phyloP scores from a whole-genome alignment of 2,797 vertebrate genomes.

The Alfaro cultratus region DNA sequence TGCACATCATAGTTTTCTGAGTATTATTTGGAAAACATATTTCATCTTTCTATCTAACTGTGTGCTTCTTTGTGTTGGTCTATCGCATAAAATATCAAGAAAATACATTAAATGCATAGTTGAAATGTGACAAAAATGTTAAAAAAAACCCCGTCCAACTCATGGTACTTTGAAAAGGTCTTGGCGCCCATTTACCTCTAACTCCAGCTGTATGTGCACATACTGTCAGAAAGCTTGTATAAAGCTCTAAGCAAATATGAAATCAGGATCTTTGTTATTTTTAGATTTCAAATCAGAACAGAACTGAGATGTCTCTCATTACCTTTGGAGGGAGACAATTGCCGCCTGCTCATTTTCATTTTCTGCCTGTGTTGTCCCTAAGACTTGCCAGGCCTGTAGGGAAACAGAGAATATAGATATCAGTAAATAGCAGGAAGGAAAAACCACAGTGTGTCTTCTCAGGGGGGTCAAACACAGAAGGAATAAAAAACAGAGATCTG shows the following conservation, averaged over 20 bases:
- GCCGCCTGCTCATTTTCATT: conserved; percentile 98
- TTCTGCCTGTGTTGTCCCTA: conserved; percentile 97
- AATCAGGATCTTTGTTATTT: conserved; percentile 17
- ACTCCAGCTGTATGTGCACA: neutral
- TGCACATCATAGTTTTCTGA: neutral
- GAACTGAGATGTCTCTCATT: conserved; percentile 63
- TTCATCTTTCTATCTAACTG: neutral
- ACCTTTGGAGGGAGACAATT: conserved; percentile 99
- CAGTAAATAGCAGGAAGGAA: conserved; percentile 47
- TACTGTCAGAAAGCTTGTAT: too few relatives aligned
- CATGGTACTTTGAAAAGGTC: neutral
- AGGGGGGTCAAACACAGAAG: conserved; percentile 18
- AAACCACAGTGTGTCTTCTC: conserved; percentile 20
- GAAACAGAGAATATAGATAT: conserved; percentile 63
- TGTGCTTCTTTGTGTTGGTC: neutral
- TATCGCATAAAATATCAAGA: neutral
- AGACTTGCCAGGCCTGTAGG: conserved; percentile 94
- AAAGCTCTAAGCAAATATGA: neutral
- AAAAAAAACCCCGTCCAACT: neutral
- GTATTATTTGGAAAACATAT: neutral
- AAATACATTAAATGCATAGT: neutral
- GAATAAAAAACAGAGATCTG: conserved; percentile 6
- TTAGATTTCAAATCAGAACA: conserved; percentile 10
- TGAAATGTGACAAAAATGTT: neutral
- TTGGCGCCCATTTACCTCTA: neutral